These are phyloP conservation scores for Dysmachus trigonus DNA, from an alignment of 2,888 invertebrate genomes.

Conservation along the genomic window DNA sequence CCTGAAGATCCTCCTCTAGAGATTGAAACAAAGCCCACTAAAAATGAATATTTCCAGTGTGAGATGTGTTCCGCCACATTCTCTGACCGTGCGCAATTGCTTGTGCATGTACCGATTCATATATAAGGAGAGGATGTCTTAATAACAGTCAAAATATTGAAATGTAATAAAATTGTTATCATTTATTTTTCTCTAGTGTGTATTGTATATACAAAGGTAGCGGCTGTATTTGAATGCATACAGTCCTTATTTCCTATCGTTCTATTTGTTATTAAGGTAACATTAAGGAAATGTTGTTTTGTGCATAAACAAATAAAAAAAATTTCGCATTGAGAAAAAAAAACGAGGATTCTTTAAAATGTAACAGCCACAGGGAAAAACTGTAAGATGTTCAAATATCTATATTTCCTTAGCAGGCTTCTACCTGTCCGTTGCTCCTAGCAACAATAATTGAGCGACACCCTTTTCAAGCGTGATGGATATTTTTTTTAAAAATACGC, in stretches of 20 bases:
- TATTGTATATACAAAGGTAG: background rate
- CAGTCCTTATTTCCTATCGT: background rate
- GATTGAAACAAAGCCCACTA: background rate
- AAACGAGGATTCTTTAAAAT: background rate
- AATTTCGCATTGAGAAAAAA: background rate
- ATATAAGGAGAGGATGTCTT: slow-evolving; percentile 64
- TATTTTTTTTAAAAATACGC: background rate
- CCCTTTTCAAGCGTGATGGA: background rate
- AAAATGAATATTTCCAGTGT: slow-evolving; percentile 72
- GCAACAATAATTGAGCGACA: background rate
- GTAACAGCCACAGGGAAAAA: background rate
- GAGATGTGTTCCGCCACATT: slow-evolving; percentile 85
- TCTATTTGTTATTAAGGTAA: background rate
- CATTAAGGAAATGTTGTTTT: slow-evolving; percentile 3
- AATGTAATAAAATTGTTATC: background rate
- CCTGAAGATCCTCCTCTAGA: background rate
- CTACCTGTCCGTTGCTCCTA: background rate
- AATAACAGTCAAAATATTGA: background rate
- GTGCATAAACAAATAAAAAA: slow-evolving; percentile 1
- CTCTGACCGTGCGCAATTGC: slow-evolving; percentile 74
- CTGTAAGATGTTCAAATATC: background rate
- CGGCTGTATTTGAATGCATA: background rate
- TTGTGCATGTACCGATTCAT: slow-evolving; percentile 84
- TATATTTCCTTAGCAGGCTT: background rate
- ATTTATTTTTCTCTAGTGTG: background rate